Conservation (phyloP, 1,140 invertebrate species). For the Tetraneura akinire region DNA sequence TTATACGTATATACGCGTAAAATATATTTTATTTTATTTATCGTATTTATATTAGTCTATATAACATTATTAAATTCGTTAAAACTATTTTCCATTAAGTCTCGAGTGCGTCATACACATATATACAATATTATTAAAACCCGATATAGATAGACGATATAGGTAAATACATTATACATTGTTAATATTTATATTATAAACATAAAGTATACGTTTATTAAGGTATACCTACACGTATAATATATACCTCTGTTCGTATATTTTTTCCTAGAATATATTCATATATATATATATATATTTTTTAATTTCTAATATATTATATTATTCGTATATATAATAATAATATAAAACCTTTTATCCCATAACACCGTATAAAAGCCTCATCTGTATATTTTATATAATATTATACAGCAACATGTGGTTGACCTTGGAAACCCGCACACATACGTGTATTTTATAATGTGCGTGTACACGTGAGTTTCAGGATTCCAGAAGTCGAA, state of each 20-base stretch:
- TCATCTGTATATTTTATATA: background rate
- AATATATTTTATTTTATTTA: background rate
- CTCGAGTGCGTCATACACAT: background rate
- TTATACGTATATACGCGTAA: too few relatives aligned
- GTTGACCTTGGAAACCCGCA: slow-evolving; percentile 27
- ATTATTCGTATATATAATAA: too few relatives aligned
- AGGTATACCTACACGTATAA: too few relatives aligned
- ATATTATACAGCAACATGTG: slow-evolving; percentile 12
- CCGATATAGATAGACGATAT: too few relatives aligned
- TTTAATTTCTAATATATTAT: slow-evolving; percentile 13
- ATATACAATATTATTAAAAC: too few relatives aligned
- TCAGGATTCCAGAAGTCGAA: slow-evolving; percentile 25
- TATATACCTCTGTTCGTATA: too few relatives aligned
- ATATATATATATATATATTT: too few relatives aligned
- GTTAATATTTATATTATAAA: too few relatives aligned
- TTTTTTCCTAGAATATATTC: too few relatives aligned
- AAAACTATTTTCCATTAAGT: slow-evolving; percentile 4
- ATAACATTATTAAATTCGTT: too few relatives aligned
- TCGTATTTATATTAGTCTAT: slow-evolving; percentile 6
- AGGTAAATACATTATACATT: too few relatives aligned
- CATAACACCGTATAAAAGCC: background rate
- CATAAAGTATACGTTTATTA: too few relatives aligned
- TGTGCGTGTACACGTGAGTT: background rate
- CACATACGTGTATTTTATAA: background rate
- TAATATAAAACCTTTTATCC: slow-evolving; percentile 35